Percentiles rank a stretch among this genome's conserved stretches.
phyloP scores from a whole-genome alignment of 2,113 vertebrate genomes.

The Phalacrocorax brasilianus region DNA sequence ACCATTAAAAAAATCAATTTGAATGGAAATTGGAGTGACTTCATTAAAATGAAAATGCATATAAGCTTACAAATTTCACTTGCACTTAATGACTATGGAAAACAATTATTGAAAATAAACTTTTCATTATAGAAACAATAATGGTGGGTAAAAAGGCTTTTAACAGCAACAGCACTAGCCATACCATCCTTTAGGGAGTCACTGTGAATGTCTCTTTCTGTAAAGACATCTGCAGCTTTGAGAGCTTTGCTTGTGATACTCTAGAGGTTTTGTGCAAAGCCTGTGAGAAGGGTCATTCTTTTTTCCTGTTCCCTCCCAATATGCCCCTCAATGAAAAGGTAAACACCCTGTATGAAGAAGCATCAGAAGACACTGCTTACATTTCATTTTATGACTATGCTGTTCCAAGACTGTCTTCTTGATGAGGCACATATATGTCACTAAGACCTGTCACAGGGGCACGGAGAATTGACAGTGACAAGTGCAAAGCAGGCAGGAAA shows the following conservation, averaged over 20 bases:
- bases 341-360: background rate
- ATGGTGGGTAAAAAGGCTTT: constrained; percentile 5
- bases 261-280: background rate
- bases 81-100: background rate
- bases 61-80: background rate
- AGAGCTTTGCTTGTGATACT: background rate
- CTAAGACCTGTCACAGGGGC: background rate
- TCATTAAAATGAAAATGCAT: background rate
- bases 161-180: background rate
- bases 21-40: constrained; percentile 4
- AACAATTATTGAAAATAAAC: background rate
- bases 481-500: constrained; percentile 33
- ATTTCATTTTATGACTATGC: background rate
- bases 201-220: background rate
- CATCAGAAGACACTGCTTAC: background rate
- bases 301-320: background rate
- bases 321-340: background rate
- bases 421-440: background rate
- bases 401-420: background rate
- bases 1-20: constrained; percentile 34
- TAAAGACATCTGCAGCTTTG: background rate
- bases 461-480: background rate
- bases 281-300: background rate
- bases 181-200: background rate
- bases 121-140: background rate